These are phyloP conservation scores for Mycalesis mineus DNA, from an alignment of 2,888 invertebrate species.

Conservation along the genomic window DNA sequence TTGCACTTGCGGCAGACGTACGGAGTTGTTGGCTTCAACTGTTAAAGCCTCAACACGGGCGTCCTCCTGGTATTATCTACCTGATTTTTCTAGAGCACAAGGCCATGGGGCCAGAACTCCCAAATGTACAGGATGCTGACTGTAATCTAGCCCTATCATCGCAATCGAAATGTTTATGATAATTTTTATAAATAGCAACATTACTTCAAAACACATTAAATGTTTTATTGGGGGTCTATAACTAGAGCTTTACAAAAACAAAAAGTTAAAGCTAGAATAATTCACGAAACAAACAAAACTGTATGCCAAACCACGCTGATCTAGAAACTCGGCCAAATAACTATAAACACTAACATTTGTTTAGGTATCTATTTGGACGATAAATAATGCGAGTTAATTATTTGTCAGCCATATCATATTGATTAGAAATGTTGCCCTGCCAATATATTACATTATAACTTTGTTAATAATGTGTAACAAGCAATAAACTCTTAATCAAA, in stretches of 20 bases:
- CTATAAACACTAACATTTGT: no score
- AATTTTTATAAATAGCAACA: background rate
- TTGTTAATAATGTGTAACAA: background rate
- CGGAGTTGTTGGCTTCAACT: conserved; percentile 74
- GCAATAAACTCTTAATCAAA: no score
- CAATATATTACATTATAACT: background rate
- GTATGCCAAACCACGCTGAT: no score
- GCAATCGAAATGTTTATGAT: background rate
- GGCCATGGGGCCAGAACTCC: conserved; percentile 68
- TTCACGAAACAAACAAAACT: no score
- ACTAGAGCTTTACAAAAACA: no score
- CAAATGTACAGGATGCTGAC: conserved; percentile 70
- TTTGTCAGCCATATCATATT: background rate
- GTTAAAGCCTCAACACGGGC: conserved; percentile 75
- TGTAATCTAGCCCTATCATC: background rate
- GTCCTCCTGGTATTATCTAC: conserved; percentile 66
- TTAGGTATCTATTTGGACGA: no score
- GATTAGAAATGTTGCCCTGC: background rate
- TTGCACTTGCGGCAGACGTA: conserved; percentile 71
- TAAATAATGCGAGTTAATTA: background rate
- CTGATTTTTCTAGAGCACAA: conserved; percentile 74
- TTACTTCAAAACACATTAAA: no score
- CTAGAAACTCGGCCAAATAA: no score
- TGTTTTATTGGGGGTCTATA: no score
- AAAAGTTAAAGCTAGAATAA: no score